Base-by-base conservation (phyloP, 2,797 vertebrate genomes). In the Liparis tanakae region DNA sequence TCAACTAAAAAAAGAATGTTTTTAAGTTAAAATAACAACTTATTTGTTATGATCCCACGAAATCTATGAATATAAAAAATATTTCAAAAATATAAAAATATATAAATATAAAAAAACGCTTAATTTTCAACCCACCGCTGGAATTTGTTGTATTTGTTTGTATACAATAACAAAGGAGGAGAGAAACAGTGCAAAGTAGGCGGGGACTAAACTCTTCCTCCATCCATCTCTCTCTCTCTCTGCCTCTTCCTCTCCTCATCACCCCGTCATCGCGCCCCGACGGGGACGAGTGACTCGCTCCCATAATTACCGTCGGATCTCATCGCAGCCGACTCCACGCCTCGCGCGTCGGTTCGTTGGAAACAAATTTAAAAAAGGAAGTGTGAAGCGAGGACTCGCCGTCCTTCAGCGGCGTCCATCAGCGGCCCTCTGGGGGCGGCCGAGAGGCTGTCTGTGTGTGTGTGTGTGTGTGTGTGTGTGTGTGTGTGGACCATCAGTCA, bases 221-320 rank as follows among this genome's bases (percentile, higher is more conserved):
- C 25, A 30, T 2, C 25, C 18, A n/a, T 1, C 36, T 30, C 25
- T 30, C 25, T 30, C 25, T 30, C 25, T 30, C n/a, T 43, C 33
- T 57, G 25, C 17, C 53, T 76, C 43, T 39, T 13, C 20, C 59
- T 66, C 48, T 13, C 22, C 44, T 71, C 41, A 14, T 20, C 43
- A 10, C 48, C 68, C 78, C 66, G 81, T n/a, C n/a, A n/a, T n/a
- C n/a, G n/a, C n/a, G n/a, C n/a, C 68, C 78, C 66, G 81, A 86
- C 82, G 56, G 70, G 72, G 59, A 75, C 62, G 75, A 85, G 63
- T 70, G 78, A 87, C 84, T 86, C 44, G 58, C 46, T 73, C 78
- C 36, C 73, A 81, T 85, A 87, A 91, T 91, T 87, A 88, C 69
- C 65, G 64, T 83, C 50, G 1, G 37, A 78, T 85, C 74, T 89